Percentiles rank a stretch among this genome's conserved stretches.
phyloP scores from a whole-genome alignment of 2,113 vertebrate genomes.

The Narcine bancroftii region DNA sequence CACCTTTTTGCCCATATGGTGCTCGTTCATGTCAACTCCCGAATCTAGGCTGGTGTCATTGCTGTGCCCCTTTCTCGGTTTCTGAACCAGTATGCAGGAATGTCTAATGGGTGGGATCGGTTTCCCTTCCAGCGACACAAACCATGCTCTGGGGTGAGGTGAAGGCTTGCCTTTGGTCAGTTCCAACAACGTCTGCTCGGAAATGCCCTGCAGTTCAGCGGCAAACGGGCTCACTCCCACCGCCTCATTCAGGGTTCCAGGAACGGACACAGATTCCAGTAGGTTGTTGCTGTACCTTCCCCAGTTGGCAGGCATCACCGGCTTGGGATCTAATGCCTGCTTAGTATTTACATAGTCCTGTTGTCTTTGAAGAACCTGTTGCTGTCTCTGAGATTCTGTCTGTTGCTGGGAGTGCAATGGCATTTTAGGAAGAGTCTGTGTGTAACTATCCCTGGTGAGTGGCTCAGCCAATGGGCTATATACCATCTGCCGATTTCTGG shows the following conservation, averaged over 20 bases:
- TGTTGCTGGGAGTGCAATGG: conserved; percentile 55
- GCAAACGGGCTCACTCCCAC: conserved; percentile 76
- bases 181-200: conserved; percentile 81
- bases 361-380: conserved; percentile 61
- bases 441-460: conserved; percentile 64
- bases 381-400: conserved; percentile 62
- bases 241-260: conserved; percentile 84
- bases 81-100: conserved; percentile 83
- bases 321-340: conserved; percentile 61
- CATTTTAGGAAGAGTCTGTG: conserved; percentile 78
- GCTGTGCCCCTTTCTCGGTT: conserved; percentile 73
- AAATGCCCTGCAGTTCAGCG: conserved; percentile 83
- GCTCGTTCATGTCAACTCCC: conserved; percentile 94
- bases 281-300: conserved; percentile 72
- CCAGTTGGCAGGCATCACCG: conserved; percentile 55
- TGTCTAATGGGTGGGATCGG: conserved; percentile 83
- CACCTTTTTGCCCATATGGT: conserved; percentile 62
- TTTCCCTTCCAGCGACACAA: conserved; percentile 87
- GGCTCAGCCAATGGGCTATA: conserved; percentile 66
- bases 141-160: conserved; percentile 82
- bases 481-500: conserved; percentile 64
- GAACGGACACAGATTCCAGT: conserved; percentile 86
- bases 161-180: conserved; percentile 76
- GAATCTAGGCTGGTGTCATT: conserved; percentile 93
- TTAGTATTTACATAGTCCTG: conserved; percentile 49